These are phyloP conservation scores for Aporophyla lueneburgensis DNA, from an alignment of 2,888 invertebrate species.

Conservation along the genomic window DNA sequence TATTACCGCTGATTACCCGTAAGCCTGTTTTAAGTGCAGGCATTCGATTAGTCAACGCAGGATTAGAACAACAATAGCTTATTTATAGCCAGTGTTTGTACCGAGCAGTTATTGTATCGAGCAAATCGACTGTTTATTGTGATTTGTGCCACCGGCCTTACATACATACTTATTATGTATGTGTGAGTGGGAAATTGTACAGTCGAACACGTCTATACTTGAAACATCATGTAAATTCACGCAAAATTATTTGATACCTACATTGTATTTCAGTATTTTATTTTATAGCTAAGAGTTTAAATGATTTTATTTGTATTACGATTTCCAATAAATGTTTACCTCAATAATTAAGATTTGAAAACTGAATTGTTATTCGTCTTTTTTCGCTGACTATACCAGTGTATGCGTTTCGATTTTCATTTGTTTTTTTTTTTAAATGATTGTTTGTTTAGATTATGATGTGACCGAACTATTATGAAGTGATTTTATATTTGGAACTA, in stretches of 20 bases:
- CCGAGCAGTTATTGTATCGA: conserved; percentile 69
- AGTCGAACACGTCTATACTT: not conserved
- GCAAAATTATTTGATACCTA: not conserved
- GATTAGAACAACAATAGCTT: conserved; percentile 86
- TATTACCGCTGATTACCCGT: conserved; percentile 76
- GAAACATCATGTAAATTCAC: not conserved
- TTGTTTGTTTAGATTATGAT: conserved; percentile 29
- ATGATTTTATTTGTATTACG: not conserved
- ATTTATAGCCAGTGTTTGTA: conserved; percentile 78
- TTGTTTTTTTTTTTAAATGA: not conserved
- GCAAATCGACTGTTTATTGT: conserved; percentile 82
- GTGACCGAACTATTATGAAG: conserved; percentile 23
- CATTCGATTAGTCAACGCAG: conserved; percentile 84
- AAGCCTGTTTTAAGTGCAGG: conserved; percentile 66
- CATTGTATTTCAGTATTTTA: not conserved
- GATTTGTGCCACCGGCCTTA: conserved; percentile 68
- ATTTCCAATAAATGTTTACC: not conserved
- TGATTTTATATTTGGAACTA: conserved; percentile 15
- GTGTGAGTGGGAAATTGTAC: conserved; percentile 18
- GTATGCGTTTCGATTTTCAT: conserved; percentile 14
- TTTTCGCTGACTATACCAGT: not conserved
- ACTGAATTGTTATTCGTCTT: not conserved
- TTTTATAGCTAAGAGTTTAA: not conserved
- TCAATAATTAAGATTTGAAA: not conserved
- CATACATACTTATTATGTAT: conserved; percentile 25